Evolutionary conservation across 2,888 invertebrate genomes (phyloP), one percentile per base, ranked within the genome.

Genomic region (Yponomeuta cagnagella): DNA sequence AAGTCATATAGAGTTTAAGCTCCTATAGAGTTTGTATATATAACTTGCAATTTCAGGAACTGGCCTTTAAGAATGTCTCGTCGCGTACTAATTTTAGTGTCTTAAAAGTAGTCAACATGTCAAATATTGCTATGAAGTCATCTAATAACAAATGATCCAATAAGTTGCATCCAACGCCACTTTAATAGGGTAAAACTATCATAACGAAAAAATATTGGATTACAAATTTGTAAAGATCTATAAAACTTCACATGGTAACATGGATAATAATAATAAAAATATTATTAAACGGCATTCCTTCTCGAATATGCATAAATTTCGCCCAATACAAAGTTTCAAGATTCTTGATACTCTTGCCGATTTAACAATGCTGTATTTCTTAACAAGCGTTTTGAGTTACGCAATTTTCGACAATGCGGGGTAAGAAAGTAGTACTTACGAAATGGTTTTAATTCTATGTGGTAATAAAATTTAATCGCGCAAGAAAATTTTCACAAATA

Each of bases 61-160:
- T 58, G 52, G 52, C 1, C 9, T 64, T 9, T 77, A 82, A 4
- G 52, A 58, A 58, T 58, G 52, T 58, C 43, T 58, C 83, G 77
- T 82, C 83, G 85, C 86, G 77, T 76, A 82, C 81, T 83, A 86
- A 81, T 58, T 58, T 58, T 58, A 78, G 79, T 77, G 77, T 76
- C 90, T 91, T 91, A 91, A 78, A 90, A 91, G 91, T 91, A 91
- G 91, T 90, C 85, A 91, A 91, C 91, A 88, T 88, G 87, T 75
- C 70, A 86, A 86, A 86, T 83, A 83, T 82, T 82, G 83, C 83
- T 86, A 86, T 81, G 83, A 84, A 84, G 84, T 84, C 81, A 78
- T 74, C 68, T 68, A 71, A 31, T 31, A 67, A 70, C 67, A 70
- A 52, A 67, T 31, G 77, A 78, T 78, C 30, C 23, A 12, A 63